These are phyloP conservation scores for Erpobdella octoculata DNA, from an alignment of 2,888 invertebrate genomes.

Conservation along the genomic window DNA sequence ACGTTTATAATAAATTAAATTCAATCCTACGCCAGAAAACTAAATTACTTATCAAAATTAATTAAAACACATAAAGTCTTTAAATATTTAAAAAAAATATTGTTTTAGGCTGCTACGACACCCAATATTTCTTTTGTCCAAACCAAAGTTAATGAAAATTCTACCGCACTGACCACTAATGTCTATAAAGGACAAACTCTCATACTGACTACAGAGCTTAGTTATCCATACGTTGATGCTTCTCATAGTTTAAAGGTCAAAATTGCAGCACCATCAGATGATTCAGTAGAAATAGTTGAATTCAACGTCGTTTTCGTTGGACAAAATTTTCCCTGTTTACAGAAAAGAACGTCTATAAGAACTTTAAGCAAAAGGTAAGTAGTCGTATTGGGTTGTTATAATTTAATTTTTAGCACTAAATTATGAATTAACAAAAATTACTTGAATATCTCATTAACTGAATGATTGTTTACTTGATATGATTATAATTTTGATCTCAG, in stretches of 20 bases:
- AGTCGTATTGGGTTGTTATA: neutral
- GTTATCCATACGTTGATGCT: neutral
- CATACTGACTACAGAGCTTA: conserved; percentile 21
- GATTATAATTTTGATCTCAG: neutral
- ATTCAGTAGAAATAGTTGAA: conserved; percentile 15
- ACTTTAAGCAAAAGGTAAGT: conserved; percentile 20
- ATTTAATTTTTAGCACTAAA: neutral
- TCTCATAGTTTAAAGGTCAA: neutral
- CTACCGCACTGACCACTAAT: conserved; percentile 7
- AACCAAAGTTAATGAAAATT: conserved; percentile 36
- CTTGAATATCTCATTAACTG: neutral
- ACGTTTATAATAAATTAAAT: too few relatives aligned
- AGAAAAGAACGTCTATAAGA: neutral
- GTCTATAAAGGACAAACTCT: conserved; percentile 26
- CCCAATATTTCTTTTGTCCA: conserved; percentile 29
- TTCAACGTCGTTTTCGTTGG: conserved; percentile 21
- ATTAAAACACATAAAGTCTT: neutral
- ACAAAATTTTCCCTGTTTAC: conserved; percentile 24
- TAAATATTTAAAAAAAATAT: neutral
- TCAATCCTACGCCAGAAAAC: too few relatives aligned
- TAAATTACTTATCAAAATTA: neutral
- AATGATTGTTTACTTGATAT: too few relatives aligned
- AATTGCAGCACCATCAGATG: conserved; percentile 4
- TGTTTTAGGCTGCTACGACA: conserved; percentile 15
- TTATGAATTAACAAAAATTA: neutral